Evolutionary conservation across 1,140 invertebrate genomes (phyloP).

Genomic region (Cotesia typhae): DNA sequence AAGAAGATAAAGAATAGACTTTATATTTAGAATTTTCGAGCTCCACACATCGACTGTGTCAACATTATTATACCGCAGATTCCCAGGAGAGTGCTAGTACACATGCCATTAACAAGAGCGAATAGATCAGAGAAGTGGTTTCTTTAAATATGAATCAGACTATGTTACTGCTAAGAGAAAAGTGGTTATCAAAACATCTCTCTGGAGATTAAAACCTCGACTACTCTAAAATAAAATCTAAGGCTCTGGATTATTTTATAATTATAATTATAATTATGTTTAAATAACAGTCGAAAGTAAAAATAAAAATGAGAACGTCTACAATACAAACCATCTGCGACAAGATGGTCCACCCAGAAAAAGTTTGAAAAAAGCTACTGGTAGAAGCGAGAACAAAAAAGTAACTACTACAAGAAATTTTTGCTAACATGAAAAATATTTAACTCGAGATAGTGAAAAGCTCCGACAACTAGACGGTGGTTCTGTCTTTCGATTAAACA

Average conservation of each 20-base stretch:
- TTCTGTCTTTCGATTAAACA: constrained; percentile 4
- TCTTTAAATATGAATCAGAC: constrained; percentile 50
- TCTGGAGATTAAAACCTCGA: neutral
- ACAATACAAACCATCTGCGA: no score
- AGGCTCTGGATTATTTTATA: neutral
- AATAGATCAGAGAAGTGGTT: constrained; percentile 52
- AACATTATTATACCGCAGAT: constrained; percentile 58
- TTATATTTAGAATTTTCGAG: constrained; percentile 31
- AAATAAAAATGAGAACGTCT: neutral
- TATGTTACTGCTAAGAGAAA: constrained; percentile 5
- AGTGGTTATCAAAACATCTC: neutral
- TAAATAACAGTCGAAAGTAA: no score
- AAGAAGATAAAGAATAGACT: constrained; percentile 40
- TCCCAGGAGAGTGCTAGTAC: constrained; percentile 47
- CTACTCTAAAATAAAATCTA: neutral
- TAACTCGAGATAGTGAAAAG: neutral
- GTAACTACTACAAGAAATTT: neutral
- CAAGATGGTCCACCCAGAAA: neutral
- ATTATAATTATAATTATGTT: neutral
- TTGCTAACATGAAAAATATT: neutral
- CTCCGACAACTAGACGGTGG: neutral
- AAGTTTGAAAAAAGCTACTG: neutral
- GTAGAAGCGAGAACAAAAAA: no score
- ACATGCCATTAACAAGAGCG: constrained; percentile 36
- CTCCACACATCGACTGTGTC: constrained; percentile 50